A percentile compares a stretch with the other conserved stretches of the same genome.
phyloP scores from a whole-genome alignment of 2,888 invertebrate genomes.

The Coleophora deauratella region DNA sequence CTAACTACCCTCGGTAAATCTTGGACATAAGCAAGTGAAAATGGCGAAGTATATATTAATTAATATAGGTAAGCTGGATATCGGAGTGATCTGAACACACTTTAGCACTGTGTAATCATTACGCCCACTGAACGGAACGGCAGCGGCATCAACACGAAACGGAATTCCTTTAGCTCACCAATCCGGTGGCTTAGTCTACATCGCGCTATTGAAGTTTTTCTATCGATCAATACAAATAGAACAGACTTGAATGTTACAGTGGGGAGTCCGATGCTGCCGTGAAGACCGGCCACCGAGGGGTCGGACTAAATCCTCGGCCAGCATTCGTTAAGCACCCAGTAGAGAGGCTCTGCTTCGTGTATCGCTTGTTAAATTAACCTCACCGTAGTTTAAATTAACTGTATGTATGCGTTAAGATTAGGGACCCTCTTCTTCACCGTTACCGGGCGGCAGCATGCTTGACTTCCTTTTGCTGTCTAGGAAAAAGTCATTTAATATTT shows the following conservation, averaged over 20 bases:
- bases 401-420: slow-evolving; percentile 74
- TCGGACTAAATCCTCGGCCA: slow-evolving; percentile 65
- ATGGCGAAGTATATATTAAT: too few relatives aligned
- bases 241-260: neutral
- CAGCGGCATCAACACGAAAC: too few relatives aligned
- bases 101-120: too few relatives aligned
- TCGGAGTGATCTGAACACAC: too few relatives aligned
- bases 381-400: slow-evolving; percentile 65
- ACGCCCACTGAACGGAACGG: too few relatives aligned
- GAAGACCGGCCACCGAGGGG: slow-evolving; percentile 70
- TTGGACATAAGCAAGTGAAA: too few relatives aligned
- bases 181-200: slow-evolving; percentile 36
- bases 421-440: slow-evolving; percentile 69
- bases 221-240: slow-evolving; percentile 28
- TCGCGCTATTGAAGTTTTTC: slow-evolving; percentile 47
- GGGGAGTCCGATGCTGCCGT: slow-evolving; percentile 70
- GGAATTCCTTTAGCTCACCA: too few relatives aligned
- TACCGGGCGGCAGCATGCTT: slow-evolving; percentile 64
- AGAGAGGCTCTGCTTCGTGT: slow-evolving; percentile 72
- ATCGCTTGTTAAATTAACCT: slow-evolving; percentile 70
- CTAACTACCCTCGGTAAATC: too few relatives aligned
- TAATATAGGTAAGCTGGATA: too few relatives aligned
- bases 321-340: slow-evolving; percentile 45
- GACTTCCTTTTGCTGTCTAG: slow-evolving; percentile 73
- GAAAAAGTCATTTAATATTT: too few relatives aligned